Conservation (phyloP, 2,113 vertebrate species). For the Atrichornis clamosus region DNA sequence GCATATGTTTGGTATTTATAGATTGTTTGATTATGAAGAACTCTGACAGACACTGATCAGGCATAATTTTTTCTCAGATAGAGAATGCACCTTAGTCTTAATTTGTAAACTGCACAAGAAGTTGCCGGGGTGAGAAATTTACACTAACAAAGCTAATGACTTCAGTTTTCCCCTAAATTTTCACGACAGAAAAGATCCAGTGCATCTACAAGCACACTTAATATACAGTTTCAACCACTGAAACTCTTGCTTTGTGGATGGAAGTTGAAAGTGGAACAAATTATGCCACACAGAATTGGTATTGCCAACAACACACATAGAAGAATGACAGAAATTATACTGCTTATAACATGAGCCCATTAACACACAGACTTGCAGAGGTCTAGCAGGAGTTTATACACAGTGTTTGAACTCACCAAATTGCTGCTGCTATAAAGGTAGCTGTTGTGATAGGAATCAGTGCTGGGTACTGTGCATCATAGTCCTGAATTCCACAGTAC, state of each 20-base stretch:
- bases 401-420: constrained; percentile 79
- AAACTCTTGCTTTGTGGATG: neutral
- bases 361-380: neutral
- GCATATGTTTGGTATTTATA: neutral
- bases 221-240: neutral
- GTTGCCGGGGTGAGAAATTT: neutral
- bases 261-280: neutral
- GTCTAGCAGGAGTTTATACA: neutral
- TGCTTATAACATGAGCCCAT: neutral
- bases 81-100: neutral
- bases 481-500: constrained; percentile 85
- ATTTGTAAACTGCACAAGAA: neutral
- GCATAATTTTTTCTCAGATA: neutral
- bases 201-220: neutral
- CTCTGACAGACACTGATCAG: neutral
- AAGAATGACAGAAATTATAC: neutral
- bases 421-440: constrained; percentile 87
- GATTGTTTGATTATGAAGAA: neutral
- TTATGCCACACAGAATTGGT: accelerated
- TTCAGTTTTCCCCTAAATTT: neutral
- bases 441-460: constrained; percentile 87
- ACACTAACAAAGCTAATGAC: neutral
- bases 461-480: constrained; percentile 86
- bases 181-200: neutral
- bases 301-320: neutral